Evolutionary conservation across 2,113 vertebrate species (phyloP).

Genomic region (Delphinapterus leucas): DNA sequence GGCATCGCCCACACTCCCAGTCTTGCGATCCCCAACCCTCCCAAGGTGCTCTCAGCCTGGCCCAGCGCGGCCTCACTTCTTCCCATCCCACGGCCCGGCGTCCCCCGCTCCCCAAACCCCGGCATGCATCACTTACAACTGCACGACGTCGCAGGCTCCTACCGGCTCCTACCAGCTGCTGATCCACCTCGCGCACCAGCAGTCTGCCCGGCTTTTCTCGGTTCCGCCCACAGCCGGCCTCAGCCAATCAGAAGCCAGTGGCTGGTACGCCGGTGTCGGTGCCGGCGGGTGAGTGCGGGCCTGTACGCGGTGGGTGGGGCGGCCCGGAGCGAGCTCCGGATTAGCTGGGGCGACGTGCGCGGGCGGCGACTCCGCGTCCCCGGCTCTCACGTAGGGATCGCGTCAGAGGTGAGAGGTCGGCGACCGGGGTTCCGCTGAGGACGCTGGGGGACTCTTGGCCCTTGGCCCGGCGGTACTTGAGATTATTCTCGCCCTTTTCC

Average conservation of each 20-base stretch:
- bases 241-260: neutral
- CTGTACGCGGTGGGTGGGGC: neutral
- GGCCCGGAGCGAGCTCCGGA: neutral
- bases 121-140: accelerated
- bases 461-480: accelerated
- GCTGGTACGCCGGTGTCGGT: accelerated
- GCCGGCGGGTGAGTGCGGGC: neutral
- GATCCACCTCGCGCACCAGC: accelerated
- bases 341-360: neutral
- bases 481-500: accelerated
- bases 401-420: neutral
- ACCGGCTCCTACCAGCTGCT: accelerated
- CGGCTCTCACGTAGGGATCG: accelerated
- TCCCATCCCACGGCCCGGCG: accelerated
- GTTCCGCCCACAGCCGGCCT: neutral
- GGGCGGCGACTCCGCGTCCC: neutral
- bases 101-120: accelerated
- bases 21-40: neutral
- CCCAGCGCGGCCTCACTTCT: neutral
- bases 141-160: accelerated
- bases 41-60: neutral
- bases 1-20: neutral
- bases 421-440: accelerated
- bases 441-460: accelerated
- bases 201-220: accelerated